Percentiles rank a stretch among this genome's conserved stretches.
Conservation (phyloP, 2,797 vertebrate species). For the Notolepis coatsorum region DNA sequence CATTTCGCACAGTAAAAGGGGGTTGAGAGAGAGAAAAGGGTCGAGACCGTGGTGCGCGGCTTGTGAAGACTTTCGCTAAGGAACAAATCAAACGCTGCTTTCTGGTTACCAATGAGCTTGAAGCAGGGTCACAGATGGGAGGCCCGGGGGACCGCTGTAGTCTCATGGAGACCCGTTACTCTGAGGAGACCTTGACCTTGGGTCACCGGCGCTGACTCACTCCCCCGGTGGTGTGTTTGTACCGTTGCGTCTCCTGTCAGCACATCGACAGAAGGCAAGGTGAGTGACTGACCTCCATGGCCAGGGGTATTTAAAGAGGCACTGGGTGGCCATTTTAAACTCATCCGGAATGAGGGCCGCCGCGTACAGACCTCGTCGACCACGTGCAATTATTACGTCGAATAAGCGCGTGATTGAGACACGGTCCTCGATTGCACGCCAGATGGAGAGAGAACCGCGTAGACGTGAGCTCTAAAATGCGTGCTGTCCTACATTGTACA, state of each 20-base stretch:
- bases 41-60: too few relatives aligned
- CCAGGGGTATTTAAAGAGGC: not conserved
- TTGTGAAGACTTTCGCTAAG: not conserved
- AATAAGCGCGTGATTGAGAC: too few relatives aligned
- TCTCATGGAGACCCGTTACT: not conserved
- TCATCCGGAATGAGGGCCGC: too few relatives aligned
- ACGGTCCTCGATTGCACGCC: too few relatives aligned
- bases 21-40: too few relatives aligned
- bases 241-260: slow-evolving; percentile 8
- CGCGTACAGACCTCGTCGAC: too few relatives aligned
- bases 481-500: too few relatives aligned
- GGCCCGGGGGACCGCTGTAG: not conserved
- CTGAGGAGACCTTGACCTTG: slow-evolving; percentile 21
- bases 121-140: not conserved
- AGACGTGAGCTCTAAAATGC: too few relatives aligned
- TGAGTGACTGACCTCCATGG: not conserved
- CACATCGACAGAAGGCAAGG: slow-evolving; percentile 2
- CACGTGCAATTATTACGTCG: too few relatives aligned
- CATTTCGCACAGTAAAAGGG: slow-evolving; percentile 1
- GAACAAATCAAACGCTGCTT: slow-evolving; percentile 7
- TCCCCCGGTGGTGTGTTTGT: slow-evolving; percentile 11
- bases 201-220: slow-evolving; percentile 27
- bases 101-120: slow-evolving; percentile 8
- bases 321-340: too few relatives aligned
- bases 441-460: too few relatives aligned